Percentiles rank a stretch among this genome's conserved stretches.
These are phyloP conservation scores for Oxycera nigricornis DNA, from an alignment of 2,888 invertebrate genomes.

Conservation along the genomic window DNA sequence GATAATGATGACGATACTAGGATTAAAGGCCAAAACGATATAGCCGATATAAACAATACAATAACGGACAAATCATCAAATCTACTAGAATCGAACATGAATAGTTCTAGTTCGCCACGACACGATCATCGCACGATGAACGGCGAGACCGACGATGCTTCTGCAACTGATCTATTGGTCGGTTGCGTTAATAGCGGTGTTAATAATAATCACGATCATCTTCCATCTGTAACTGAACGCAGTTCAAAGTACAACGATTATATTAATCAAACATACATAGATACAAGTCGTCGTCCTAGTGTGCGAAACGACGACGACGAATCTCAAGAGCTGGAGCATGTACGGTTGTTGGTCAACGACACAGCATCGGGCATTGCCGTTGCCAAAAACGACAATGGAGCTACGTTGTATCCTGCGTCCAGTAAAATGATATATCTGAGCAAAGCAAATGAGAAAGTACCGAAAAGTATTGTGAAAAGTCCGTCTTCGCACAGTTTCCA, in stretches of 20 bases:
- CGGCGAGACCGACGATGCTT: slow-evolving; percentile 9
- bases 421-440: neutral
- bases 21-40: slow-evolving; percentile 31
- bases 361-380: neutral
- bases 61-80: neutral
- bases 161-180: neutral
- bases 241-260: slow-evolving; percentile 46
- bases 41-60: neutral
- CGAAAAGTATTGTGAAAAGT: slow-evolving; percentile 51
- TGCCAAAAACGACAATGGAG: neutral
- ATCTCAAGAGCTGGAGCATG: slow-evolving; percentile 35
- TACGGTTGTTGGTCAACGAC: slow-evolving; percentile 17
- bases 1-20: slow-evolving; percentile 36
- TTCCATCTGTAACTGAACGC: slow-evolving; percentile 13
- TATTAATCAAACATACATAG: slow-evolving; percentile 47
- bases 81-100: neutral
- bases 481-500: slow-evolving; percentile 51
- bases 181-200: neutral
- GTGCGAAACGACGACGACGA: slow-evolving; percentile 39
- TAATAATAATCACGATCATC: slow-evolving; percentile 28
- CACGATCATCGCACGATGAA: neutral
- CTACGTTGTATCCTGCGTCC: slow-evolving; percentile 16
- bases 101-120: slow-evolving; percentile 15
- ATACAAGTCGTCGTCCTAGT: slow-evolving; percentile 40
- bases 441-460: slow-evolving; percentile 32